phyloP scores from a whole-genome alignment of 2,888 invertebrate species.

The Rhodophaea formosa region DNA sequence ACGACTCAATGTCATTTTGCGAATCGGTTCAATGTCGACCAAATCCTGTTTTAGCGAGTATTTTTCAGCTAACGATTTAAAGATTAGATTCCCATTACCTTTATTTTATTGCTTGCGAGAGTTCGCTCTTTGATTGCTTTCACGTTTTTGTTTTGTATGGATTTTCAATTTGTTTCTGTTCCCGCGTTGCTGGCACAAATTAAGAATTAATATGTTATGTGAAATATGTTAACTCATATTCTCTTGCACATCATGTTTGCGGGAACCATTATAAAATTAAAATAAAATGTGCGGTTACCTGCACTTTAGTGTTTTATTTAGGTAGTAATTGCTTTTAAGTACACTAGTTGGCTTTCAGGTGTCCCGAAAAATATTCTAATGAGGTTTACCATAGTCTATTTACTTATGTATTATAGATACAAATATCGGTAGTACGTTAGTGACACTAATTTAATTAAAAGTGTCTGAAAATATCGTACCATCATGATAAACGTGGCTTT shows the following conservation, averaged over 20 bases:
- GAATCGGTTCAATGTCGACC: neutral
- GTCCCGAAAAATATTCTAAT: too few relatives aligned
- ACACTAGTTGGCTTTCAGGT: too few relatives aligned
- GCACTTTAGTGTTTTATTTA: too few relatives aligned
- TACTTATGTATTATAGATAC: too few relatives aligned
- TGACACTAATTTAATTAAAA: too few relatives aligned
- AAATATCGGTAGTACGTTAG: too few relatives aligned
- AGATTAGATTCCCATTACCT: conserved; percentile 7
- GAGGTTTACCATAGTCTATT: too few relatives aligned
- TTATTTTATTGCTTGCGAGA: conserved; percentile 13
- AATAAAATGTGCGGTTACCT: neutral
- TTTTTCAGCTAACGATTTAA: conserved; percentile 23
- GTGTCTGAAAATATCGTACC: too few relatives aligned
- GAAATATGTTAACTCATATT: neutral
- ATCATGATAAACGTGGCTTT: too few relatives aligned
- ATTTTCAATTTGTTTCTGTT: neutral
- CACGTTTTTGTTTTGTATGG: neutral
- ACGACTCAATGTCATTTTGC: neutral
- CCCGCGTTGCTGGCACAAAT: neutral
- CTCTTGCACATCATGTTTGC: neutral
- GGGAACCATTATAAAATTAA: neutral
- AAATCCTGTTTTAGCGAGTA: conserved; percentile 5
- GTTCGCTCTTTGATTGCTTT: conserved; percentile 9
- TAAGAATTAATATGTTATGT: neutral
- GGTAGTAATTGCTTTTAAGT: too few relatives aligned